phyloP scores from a whole-genome alignment of 2,797 vertebrate species.

The Okamejei kenojei region DNA sequence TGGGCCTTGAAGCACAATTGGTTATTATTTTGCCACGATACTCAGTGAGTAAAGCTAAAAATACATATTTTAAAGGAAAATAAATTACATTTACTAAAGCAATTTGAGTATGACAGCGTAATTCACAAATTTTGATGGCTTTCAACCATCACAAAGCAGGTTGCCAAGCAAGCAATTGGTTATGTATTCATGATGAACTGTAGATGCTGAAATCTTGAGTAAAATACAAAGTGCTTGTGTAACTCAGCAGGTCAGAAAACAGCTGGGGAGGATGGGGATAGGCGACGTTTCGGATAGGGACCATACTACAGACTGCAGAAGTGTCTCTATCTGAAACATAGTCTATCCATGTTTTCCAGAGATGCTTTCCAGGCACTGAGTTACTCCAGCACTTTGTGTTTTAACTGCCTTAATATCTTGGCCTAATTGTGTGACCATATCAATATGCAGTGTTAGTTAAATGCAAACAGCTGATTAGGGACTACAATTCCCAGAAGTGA shows the following conservation, averaged over 20 bases:
- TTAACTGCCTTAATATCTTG: neutral
- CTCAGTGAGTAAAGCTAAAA: neutral
- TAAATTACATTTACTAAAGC: no score
- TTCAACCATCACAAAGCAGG: neutral
- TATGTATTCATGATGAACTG: neutral
- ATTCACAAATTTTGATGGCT: neutral
- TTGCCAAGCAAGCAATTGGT: neutral
- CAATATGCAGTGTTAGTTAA: neutral
- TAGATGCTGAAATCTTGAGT: no score
- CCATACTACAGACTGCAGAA: no score
- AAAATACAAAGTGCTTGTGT: no score
- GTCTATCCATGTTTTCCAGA: no score
- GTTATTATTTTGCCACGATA: neutral
- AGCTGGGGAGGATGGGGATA: no score
- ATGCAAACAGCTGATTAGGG: neutral
- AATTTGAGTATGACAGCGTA: neutral
- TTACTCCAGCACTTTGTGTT: no score
- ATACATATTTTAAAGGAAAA: neutral
- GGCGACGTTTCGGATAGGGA: no score
- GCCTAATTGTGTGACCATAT: neutral
- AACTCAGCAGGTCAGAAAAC: no score
- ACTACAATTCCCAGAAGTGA: neutral
- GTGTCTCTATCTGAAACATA: no score
- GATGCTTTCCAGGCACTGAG: no score
- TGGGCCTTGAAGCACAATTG: neutral